These are phyloP conservation scores for Stigmatopora argus DNA, from an alignment of 2,113 vertebrate species.

Conservation along the genomic window DNA sequence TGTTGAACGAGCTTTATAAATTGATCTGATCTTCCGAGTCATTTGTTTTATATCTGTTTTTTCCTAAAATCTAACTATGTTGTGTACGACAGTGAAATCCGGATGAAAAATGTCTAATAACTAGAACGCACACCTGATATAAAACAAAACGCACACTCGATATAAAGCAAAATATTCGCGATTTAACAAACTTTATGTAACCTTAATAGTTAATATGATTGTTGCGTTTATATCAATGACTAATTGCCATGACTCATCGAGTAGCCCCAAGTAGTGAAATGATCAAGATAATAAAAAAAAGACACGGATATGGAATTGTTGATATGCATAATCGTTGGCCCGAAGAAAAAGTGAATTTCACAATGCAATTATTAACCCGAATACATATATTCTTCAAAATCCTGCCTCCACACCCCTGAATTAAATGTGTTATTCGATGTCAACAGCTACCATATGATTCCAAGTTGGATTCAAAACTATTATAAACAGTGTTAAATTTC, in stretches of 20 bases:
- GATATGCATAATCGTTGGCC: not conserved
- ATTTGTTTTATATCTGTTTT: not conserved
- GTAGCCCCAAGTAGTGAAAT: not conserved
- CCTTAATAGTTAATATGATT: no score
- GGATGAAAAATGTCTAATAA: not conserved
- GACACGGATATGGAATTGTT: not conserved
- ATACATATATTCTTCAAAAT: not conserved
- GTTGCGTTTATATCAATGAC: no score
- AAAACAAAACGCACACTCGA: not conserved
- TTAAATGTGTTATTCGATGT: not conserved
- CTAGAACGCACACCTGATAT: not conserved
- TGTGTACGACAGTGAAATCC: no score
- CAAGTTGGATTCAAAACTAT: not conserved
- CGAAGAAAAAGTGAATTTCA: no score
- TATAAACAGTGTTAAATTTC: constrained; percentile 1
- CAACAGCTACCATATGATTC: not conserved
- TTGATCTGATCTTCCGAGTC: not conserved
- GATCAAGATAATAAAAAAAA: not conserved
- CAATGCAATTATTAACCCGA: not conserved
- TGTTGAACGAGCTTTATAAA: not conserved
- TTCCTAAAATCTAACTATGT: no score
- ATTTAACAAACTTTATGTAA: not conserved
- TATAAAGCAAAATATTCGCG: not conserved
- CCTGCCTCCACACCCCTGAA: not conserved
- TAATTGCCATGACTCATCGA: no score